phyloP scores from a whole-genome alignment of 2,797 vertebrate species.

The Gouania willdenowi region DNA sequence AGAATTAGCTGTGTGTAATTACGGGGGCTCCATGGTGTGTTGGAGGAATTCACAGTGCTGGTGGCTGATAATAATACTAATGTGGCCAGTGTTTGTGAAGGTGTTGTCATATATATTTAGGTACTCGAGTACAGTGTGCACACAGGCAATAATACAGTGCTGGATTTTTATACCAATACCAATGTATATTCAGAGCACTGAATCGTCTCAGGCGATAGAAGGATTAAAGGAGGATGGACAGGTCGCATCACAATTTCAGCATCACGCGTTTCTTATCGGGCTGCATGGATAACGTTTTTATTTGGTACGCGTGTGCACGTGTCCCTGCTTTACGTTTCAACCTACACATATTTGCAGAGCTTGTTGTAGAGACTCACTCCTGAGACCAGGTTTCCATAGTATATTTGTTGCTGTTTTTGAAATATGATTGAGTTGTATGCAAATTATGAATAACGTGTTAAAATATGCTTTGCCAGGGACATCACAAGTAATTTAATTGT shows the following conservation, averaged over 20 bases:
- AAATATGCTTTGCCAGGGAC: too few species aligned
- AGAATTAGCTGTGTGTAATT: constrained; percentile 60
- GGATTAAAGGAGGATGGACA: constrained; percentile 1
- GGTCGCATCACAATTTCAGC: constrained; percentile 21
- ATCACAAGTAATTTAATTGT: too few species aligned
- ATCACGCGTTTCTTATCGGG: constrained; percentile 30
- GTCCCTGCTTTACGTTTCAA: constrained; percentile 8
- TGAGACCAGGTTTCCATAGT: too few species aligned
- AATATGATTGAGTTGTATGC: too few species aligned
- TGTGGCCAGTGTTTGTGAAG: constrained; percentile 30
- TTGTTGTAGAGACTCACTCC: constrained; percentile 1
- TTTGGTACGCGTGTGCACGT: constrained; percentile 26
- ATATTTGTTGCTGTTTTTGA: too few species aligned
- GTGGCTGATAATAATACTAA: constrained; percentile 67
- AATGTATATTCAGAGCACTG: constrained; percentile 11
- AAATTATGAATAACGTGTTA: too few species aligned
- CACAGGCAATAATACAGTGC: too few species aligned
- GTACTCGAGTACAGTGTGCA: too few species aligned
- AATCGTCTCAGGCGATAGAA: constrained; percentile 14
- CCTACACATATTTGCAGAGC: constrained; percentile 12
- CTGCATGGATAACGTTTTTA: constrained; percentile 29
- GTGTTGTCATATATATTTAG: background rate
- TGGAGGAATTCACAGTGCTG: constrained; percentile 47
- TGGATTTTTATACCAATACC: too few species aligned
- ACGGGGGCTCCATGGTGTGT: constrained; percentile 60